Evolutionary conservation across 2,888 invertebrate species (phyloP), one percentile per base, ranked within the genome.

Genomic region (Drosophila helvetica): DNA sequence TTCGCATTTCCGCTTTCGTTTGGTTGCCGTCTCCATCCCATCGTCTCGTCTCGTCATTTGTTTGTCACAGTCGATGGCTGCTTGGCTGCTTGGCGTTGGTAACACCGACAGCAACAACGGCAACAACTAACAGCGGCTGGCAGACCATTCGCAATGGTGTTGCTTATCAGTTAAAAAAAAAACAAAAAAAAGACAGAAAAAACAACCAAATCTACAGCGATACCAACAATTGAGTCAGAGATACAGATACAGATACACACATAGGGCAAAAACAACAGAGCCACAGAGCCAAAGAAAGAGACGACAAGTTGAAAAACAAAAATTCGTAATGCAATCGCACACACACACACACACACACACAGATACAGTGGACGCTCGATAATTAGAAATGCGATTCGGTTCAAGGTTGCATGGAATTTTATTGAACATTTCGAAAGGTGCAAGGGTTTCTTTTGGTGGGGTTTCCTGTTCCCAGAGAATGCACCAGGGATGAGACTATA

Each of bases 1-100:
- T 70, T 85, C 85, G 82, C 85, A 87, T 87, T 85, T 85, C 83
- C 83, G 83, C 83, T 83, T 83, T 82, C 79, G 83, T 83, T 80
- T 83, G 45, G 42, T 22, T 19, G 42, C 42, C 15, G 25, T 17
- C 53, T 53, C 27, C 30, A 30, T 78, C 80, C 80, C 22, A n/a
- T 22, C 22, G 22, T 22, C 22, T 73, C 78, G 25, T 43, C 55
- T 17, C 70, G 71, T 71, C 71, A 72, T 66, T 73, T 60, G 72
- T 73, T 81, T 80, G 80, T 86, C 78, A 86, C 70, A 80, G 82
- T 72, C 81, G 70, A 56, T 67, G 68, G 74, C 54, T 42, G 74
- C 54, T 42, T 68, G 52, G 56, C 67, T 51, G 30, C 48, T 22
- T 52, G 67, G 74, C 54, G 80, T 85, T 82, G 81, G 79, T 73